These are phyloP conservation scores for Parnassius smintheus DNA, from an alignment of 2,888 invertebrate species.

Conservation along the genomic window DNA sequence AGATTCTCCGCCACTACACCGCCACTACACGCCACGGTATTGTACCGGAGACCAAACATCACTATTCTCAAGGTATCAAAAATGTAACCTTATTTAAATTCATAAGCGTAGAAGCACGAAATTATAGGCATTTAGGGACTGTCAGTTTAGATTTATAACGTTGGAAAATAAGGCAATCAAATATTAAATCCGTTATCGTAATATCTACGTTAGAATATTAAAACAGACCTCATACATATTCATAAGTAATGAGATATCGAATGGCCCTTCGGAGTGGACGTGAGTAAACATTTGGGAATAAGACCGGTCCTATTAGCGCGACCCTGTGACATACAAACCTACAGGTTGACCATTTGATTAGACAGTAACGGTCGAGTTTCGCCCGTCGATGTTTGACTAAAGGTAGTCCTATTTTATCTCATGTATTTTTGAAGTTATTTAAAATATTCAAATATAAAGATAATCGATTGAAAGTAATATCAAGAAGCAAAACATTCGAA, in stretches of 20 bases:
- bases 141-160: neutral
- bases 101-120: no score
- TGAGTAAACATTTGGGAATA: constrained; percentile 22
- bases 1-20: no score
- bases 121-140: no score
- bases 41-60: no score
- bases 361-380: constrained; percentile 33
- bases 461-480: no score
- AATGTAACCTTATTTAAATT: no score
- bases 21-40: no score
- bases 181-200: neutral
- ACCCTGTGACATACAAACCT: constrained; percentile 50
- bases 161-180: neutral
- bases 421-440: neutral
- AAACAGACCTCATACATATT: constrained; percentile 5
- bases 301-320: constrained; percentile 43
- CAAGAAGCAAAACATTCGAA: no score
- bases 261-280: constrained; percentile 13
- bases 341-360: constrained; percentile 23
- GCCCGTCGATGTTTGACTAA: neutral
- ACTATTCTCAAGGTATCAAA: no score
- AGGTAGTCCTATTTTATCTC: neutral
- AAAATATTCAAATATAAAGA: no score
- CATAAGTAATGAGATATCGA: neutral
- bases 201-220: neutral